These are phyloP conservation scores for Drosophila bunnanda DNA, from an alignment of 2,888 invertebrate genomes.

Conservation along the genomic window DNA sequence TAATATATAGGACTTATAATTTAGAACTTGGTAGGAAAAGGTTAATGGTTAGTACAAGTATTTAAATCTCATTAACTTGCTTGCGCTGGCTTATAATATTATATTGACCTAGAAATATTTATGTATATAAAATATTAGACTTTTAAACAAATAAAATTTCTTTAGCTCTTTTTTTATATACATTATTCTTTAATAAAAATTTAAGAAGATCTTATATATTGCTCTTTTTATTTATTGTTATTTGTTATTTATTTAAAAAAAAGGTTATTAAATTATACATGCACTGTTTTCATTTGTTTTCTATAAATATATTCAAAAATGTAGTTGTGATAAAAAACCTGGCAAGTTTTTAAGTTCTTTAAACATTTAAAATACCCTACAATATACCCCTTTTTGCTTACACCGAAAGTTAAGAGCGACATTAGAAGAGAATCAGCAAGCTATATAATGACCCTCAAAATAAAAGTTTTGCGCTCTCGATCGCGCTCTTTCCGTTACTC, in stretches of 20 bases:
- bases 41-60: background rate
- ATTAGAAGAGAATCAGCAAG: constrained; percentile 10
- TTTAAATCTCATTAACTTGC: background rate
- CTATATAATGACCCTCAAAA: constrained; percentile 1
- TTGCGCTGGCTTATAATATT: background rate
- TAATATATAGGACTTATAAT: background rate
- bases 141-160: background rate
- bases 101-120: background rate
- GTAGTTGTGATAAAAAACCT: background rate
- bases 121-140: background rate
- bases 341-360: background rate
- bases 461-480: constrained; percentile 14
- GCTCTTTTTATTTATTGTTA: background rate
- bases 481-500: constrained; percentile 3
- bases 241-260: background rate
- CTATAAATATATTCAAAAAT: background rate
- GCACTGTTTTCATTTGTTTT: background rate
- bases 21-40: background rate
- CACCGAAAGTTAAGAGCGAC: constrained; percentile 9
- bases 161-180: background rate
- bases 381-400: background rate
- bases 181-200: background rate
- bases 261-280: background rate
- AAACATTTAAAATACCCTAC: background rate
- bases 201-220: background rate